Evolutionary conservation across 2,113 vertebrate species (phyloP).

Genomic region (Ameiurus melas): DNA sequence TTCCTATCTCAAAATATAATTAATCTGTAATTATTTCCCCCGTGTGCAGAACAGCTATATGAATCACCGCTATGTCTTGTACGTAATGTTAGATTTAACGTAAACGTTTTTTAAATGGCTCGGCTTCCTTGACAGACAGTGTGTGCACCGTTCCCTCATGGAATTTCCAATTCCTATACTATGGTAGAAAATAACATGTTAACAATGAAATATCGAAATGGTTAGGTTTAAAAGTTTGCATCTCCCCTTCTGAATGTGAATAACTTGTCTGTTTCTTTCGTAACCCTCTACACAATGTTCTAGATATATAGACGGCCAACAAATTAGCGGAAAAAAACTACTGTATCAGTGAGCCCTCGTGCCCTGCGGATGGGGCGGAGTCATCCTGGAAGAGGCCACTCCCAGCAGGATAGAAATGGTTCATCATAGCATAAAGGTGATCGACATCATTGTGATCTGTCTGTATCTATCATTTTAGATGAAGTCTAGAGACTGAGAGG

Average conservation of each 20-base stretch:
- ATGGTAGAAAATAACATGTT: not conserved
- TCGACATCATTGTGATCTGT: not conserved
- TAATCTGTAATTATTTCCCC: not conserved
- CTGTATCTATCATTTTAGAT: not conserved
- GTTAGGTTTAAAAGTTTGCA: not conserved
- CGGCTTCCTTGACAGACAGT: not conserved
- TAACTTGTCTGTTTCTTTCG: not conserved
- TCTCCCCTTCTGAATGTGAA: not conserved
- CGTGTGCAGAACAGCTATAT: not conserved
- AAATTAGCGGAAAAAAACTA: not conserved
- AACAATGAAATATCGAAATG: not conserved
- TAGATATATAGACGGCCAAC: not conserved
- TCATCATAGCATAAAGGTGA: not conserved
- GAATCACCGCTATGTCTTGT: not conserved
- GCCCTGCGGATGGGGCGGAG: not conserved
- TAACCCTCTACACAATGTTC: not conserved
- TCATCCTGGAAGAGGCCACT: not conserved
- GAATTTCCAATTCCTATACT: not conserved
- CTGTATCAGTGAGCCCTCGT: not conserved
- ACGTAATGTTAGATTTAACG: not conserved
- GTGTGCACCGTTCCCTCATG: too few species aligned
- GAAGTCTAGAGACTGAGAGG: not conserved
- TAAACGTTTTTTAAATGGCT: not conserved
- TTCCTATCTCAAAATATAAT: not conserved
- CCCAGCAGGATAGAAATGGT: not conserved